These are phyloP conservation scores for Crocuta crocuta DNA, from an alignment of 2,113 vertebrate species.

Conservation along the genomic window DNA sequence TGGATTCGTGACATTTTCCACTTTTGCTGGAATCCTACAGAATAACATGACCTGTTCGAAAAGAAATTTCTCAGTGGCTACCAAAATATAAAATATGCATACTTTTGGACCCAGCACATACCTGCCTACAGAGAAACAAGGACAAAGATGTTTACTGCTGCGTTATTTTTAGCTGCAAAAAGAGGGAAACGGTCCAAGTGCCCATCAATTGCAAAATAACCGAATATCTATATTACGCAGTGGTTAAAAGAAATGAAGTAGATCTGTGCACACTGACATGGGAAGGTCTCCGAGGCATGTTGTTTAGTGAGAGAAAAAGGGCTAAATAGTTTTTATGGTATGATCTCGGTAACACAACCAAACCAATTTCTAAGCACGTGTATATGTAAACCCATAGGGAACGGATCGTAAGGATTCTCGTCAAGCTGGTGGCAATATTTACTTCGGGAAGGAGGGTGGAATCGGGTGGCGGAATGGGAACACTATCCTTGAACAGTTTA, in stretches of 20 bases:
- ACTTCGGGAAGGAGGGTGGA: slow-evolving; percentile 1
- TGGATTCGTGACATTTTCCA: background rate
- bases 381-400: background rate
- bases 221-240: background rate
- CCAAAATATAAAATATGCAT: slow-evolving; percentile 38
- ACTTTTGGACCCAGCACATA: background rate
- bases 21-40: slow-evolving; percentile 15
- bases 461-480: background rate
- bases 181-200: background rate
- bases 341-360: slow-evolving; percentile 22
- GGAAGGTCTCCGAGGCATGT: background rate
- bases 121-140: background rate
- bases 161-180: slow-evolving; percentile 24
- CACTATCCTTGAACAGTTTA: background rate
- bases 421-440: background rate
- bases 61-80: background rate
- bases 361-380: background rate
- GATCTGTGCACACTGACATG: background rate
- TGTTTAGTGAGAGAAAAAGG: background rate
- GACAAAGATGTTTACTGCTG: background rate
- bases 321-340: slow-evolving; percentile 18
- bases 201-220: slow-evolving; percentile 25
- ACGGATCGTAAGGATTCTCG: background rate
- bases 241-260: slow-evolving; percentile 54
- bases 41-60: background rate